Base-by-base conservation (phyloP, 2,888 invertebrate genomes). In the Himalopsyche japonica region DNA sequence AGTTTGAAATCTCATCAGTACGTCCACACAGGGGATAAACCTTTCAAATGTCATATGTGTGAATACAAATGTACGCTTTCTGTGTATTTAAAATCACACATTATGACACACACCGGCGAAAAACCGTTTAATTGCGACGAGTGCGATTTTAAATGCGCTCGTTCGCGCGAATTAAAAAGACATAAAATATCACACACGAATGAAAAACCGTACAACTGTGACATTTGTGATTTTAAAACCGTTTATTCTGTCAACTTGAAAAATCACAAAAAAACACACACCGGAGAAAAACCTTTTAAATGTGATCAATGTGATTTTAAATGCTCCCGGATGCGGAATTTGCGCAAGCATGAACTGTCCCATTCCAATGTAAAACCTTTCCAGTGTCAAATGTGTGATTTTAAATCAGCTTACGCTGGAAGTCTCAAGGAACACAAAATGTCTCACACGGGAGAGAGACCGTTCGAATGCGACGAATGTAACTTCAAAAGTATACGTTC, bases 301-400 rank as follows among this genome's bases (percentile, higher is more conserved):
- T 93, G 93, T 88, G 84, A 79, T 15, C 79, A 80, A 2, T 92
- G 92, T 87, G 90, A 90, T 6, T 88, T 90, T 48, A 89, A 89
- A 43, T 93, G 93, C 87, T 89, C 91, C 81, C 92, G 93, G 87
- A 93, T 92, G 87, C 89, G 93, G 34, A 93, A 93, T 88, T 89
- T 93, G 87, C 89, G 90, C 85, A 92, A 92, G 88, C 93, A 93
- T 88, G 90, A 89, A 84, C 92, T 90, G 76, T 82, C 43, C 43
- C 79, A 84, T 32, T 83, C 86, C 57, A 24, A 77, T 15, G 77
- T 81, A 0, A 76, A 76, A 6, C 81, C 82, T 15, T 81, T 18
- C 24, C 70, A 79, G 5, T 82, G 82, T 37, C 20, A 57, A 1
- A 20, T 1, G 57, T 57, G 57, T 24, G 57, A 20, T 8, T 57